Conservation (phyloP, 2,797 vertebrate genomes). For the Catharus ustulatus region DNA sequence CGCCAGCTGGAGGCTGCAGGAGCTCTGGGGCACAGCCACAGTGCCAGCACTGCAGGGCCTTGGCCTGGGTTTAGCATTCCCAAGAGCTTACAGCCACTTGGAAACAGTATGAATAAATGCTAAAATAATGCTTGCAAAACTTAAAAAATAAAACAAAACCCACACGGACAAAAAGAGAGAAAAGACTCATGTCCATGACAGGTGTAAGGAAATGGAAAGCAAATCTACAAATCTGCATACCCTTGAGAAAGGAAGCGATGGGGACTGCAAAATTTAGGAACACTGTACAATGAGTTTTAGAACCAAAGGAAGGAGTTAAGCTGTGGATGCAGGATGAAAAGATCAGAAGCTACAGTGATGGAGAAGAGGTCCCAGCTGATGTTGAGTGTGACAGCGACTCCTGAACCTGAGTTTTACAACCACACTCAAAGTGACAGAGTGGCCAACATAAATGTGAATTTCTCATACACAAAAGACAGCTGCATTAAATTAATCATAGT, state of each 20-base stretch:
- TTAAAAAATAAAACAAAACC: not conserved
- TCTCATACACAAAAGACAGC: not conserved
- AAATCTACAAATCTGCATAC: not conserved
- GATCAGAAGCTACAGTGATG: not conserved
- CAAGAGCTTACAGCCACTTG: not conserved
- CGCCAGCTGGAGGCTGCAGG: not conserved
- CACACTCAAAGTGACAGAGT: not conserved
- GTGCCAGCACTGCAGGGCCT: not conserved
- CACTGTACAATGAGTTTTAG: not conserved
- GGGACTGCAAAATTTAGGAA: not conserved
- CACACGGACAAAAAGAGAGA: too few relatives aligned
- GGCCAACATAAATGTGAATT: not conserved
- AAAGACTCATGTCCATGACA: fast-evolving
- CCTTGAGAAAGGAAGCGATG: not conserved
- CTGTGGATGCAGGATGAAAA: not conserved
- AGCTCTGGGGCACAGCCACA: not conserved
- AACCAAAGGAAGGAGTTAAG: not conserved
- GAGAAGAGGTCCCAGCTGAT: not conserved
- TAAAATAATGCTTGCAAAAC: not conserved
- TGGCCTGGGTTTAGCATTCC: not conserved
- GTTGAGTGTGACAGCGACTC: not conserved
- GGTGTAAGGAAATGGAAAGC: not conserved
- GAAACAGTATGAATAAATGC: not conserved
- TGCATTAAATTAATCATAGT: not conserved
- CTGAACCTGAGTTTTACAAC: not conserved